Percentiles rank a stretch among this genome's conserved stretches.
Conservation (phyloP, 2,797 vertebrate genomes). For the Bucorvus abyssinicus region DNA sequence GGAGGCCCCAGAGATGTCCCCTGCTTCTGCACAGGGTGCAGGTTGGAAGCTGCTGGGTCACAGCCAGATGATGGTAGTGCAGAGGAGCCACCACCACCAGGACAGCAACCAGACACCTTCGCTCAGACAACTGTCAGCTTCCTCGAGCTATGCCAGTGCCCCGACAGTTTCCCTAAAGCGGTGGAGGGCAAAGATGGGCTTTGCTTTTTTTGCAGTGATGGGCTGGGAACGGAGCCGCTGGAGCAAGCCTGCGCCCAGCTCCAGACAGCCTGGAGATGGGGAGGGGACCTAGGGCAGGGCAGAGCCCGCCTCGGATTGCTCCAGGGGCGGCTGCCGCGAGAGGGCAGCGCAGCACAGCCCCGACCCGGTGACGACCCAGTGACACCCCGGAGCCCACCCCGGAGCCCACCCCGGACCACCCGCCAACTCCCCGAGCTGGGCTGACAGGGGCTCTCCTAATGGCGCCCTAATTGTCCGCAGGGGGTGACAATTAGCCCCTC, state of each 20-base stretch:
- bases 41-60: background rate
- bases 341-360: background rate
- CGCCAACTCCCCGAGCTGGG: too few relatives aligned
- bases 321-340: background rate
- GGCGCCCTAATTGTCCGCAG: background rate
- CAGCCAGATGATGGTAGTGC: rapidly evolving
- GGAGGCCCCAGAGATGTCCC: background rate
- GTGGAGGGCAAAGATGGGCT: too few relatives aligned
- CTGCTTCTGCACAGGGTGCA: rapidly evolving
- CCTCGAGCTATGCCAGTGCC: background rate
- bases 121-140: background rate
- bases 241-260: background rate
- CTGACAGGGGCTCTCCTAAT: background rate
- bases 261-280: rapidly evolving
- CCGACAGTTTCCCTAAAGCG: background rate
- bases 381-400: background rate
- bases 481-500: background rate
- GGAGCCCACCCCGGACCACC: rapidly evolving
- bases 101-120: background rate
- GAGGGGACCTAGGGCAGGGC: background rate
- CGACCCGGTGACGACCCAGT: background rate
- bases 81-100: background rate
- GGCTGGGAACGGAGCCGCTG: background rate
- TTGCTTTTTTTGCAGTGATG: rapidly evolving
- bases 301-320: background rate